Evolutionary conservation across 35 echinoderm and acorn worm species (phyloP).

Genomic region (Ophioderma brevispina): DNA sequence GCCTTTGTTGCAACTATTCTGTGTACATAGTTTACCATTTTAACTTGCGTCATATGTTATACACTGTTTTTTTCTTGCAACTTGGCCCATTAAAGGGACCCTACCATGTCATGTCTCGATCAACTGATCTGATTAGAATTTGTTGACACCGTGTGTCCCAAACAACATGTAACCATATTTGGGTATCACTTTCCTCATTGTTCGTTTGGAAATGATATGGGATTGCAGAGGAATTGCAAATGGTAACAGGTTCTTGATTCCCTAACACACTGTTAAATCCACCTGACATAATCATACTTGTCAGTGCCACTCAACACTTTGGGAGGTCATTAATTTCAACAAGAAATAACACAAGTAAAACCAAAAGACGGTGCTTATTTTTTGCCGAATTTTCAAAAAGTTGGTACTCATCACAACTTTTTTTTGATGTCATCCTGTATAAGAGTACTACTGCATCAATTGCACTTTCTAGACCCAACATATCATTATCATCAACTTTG

Average conservation of each 20-base stretch:
- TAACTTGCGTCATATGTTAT: constrained; percentile 6
- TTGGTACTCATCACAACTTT: constrained; percentile 33
- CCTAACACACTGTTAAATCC: constrained; percentile 26
- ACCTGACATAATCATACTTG: constrained; percentile 47
- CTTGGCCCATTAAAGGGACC: not conserved
- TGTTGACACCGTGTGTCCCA: constrained; percentile 5
- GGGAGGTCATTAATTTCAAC: constrained; percentile 31
- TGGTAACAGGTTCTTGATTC: not conserved
- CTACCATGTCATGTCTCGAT: constrained; percentile 50
- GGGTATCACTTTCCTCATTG: constrained; percentile 53
- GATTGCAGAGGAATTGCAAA: not conserved
- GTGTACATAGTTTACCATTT: constrained; percentile 21
- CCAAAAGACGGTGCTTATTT: constrained; percentile 23
- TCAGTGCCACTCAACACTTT: not conserved
- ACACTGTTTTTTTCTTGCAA: too few species aligned
- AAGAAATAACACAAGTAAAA: constrained; percentile 16
- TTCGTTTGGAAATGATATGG: constrained; percentile 6
- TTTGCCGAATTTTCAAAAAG: constrained; percentile 43
- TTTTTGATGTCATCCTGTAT: not conserved
- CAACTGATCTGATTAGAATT: constrained; percentile 40
- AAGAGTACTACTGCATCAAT: constrained; percentile 11
- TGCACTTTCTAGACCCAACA: not conserved
- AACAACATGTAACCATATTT: constrained; percentile 50
- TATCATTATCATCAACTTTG: not conserved
- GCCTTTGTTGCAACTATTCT: not conserved